Evolutionary conservation across 1,140 invertebrate genomes (phyloP).

Genomic region (Bombus breviceps): DNA sequence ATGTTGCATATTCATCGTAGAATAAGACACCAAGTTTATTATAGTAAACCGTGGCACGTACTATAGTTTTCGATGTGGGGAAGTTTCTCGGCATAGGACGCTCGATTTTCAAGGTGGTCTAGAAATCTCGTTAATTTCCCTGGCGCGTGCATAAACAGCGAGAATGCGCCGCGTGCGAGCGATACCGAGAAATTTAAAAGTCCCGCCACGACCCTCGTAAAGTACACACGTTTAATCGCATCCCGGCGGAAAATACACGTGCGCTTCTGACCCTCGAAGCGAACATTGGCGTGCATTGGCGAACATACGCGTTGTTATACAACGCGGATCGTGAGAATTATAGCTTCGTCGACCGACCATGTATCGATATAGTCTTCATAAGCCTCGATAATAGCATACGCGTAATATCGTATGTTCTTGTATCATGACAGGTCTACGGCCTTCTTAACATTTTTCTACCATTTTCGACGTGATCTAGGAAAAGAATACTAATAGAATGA

Average conservation of each 20-base stretch:
- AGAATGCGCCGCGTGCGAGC: not conserved
- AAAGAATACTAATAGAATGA: not conserved
- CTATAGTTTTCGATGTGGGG: too few relatives aligned
- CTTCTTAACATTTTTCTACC: not conserved
- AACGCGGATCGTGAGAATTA: slow-evolving; percentile 16
- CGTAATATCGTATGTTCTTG: not conserved
- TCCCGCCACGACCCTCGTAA: not conserved
- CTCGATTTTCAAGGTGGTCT: slow-evolving; percentile 9
- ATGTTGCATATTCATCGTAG: not conserved
- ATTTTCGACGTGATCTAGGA: not conserved
- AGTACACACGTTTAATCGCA: slow-evolving; percentile 25
- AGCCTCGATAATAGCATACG: not conserved
- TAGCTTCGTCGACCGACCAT: slow-evolving; percentile 16
- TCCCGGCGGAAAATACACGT: too few relatives aligned
- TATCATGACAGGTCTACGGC: not conserved
- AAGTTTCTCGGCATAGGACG: not conserved
- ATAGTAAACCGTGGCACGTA: too few relatives aligned
- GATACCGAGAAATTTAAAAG: slow-evolving; percentile 39
- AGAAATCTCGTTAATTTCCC: slow-evolving; percentile 25
- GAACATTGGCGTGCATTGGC: not conserved
- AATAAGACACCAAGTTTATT: not conserved
- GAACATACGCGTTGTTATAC: not conserved
- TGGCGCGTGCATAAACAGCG: slow-evolving; percentile 13
- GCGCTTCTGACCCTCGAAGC: too few relatives aligned
- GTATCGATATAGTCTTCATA: not conserved